Conservation (phyloP, 2,113 vertebrate genomes). For the Xiphophorus couchianus region DNA sequence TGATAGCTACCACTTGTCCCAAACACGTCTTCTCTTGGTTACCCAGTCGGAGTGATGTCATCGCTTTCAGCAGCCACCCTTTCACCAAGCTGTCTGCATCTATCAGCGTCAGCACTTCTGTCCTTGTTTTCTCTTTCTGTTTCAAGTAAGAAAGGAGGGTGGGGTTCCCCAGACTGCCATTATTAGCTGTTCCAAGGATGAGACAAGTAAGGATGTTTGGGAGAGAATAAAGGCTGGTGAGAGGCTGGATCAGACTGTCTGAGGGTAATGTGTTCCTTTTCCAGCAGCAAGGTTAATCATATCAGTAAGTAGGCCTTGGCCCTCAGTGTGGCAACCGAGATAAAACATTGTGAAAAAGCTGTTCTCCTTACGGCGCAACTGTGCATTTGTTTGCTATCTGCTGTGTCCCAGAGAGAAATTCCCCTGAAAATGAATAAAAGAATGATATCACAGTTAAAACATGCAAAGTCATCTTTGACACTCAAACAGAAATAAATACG, state of each 20-base stretch:
- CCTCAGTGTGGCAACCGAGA: constrained; percentile 72
- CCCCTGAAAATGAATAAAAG: constrained; percentile 17
- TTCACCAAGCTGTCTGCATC: constrained; percentile 49
- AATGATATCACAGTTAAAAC: constrained; percentile 35
- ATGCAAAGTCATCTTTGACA: constrained; percentile 13
- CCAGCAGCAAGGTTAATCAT: constrained; percentile 75
- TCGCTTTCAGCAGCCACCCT: constrained; percentile 51
- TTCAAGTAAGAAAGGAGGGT: constrained; percentile 6
- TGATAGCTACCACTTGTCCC: constrained; percentile 56
- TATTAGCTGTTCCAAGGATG: constrained; percentile 41
- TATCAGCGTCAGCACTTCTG: constrained; percentile 54
- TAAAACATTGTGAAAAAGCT: constrained; percentile 70
- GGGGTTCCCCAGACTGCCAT: constrained; percentile 21
- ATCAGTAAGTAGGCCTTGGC: constrained; percentile 79
- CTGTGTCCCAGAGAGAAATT: background rate
- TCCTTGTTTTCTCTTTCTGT: constrained; percentile 3
- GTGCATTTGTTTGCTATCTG: constrained; percentile 39
- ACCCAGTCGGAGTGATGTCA: constrained; percentile 59
- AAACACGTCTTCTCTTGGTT: constrained; percentile 48
- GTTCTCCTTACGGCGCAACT: constrained; percentile 35
- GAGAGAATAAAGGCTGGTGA: constrained; percentile 55
- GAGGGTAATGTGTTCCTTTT: constrained; percentile 74
- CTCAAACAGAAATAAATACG: background rate
- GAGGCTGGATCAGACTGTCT: constrained; percentile 61
- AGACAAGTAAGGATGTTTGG: constrained; percentile 57